Conservation (phyloP, 2,797 vertebrate species). For the Crenuchus spilurus region DNA sequence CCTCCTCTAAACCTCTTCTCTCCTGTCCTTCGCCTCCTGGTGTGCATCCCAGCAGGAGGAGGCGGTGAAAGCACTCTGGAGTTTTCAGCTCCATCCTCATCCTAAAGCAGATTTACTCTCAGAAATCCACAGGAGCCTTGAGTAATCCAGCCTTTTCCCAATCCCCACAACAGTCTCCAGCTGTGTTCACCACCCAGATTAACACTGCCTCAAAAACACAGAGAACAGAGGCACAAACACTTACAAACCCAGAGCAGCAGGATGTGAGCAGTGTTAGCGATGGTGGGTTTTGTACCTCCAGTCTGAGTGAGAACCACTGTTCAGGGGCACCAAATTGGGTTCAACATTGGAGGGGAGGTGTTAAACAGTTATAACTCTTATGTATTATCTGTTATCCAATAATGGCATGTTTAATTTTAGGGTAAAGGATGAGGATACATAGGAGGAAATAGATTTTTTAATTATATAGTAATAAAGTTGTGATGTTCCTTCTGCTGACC, state of each 20-base stretch:
- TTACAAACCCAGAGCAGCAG: not conserved
- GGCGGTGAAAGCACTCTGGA: not conserved
- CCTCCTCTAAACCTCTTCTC: not conserved
- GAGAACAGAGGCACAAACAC: not conserved
- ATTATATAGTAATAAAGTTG: no score
- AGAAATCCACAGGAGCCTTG: conserved; percentile 39
- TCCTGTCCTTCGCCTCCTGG: not conserved
- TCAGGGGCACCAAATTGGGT: no score
- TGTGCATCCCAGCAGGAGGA: not conserved
- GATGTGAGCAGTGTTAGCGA: not conserved
- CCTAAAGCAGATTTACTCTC: conserved; percentile 50
- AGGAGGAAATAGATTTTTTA: no score
- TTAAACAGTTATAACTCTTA: no score
- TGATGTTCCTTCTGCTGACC: no score
- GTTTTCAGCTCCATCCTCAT: conserved; percentile 21
- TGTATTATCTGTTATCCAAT: no score
- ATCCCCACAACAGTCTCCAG: conserved; percentile 29
- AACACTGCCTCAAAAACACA: not conserved
- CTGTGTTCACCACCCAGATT: conserved; percentile 1
- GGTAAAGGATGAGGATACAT: no score
- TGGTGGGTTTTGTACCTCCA: not conserved
- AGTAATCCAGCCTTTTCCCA: conserved; percentile 32
- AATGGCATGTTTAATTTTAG: no score
- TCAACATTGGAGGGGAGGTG: no score
- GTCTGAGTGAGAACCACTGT: not conserved